These are phyloP conservation scores for Discoglossus pictus DNA, from an alignment of 2,797 vertebrate genomes.

Conservation along the genomic window DNA sequence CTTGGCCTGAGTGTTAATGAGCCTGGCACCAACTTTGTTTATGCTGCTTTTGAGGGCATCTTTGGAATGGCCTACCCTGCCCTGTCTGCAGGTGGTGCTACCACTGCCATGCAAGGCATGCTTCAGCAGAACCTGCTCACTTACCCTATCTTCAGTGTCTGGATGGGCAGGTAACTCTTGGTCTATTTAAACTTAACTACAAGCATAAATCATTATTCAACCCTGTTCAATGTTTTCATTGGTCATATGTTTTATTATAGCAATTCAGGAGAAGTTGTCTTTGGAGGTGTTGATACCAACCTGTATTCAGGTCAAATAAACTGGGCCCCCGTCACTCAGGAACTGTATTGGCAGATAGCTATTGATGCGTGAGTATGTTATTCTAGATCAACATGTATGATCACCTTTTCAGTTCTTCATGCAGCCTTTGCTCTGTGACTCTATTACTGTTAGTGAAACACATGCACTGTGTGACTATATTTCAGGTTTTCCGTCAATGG, in stretches of 20 bases:
- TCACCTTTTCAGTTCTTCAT: too few species aligned
- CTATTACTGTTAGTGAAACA: too few species aligned
- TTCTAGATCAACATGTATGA: neutral
- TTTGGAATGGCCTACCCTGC: slow-evolving; percentile 72
- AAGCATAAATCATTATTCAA: too few species aligned
- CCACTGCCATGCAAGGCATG: slow-evolving; percentile 65
- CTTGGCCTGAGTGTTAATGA: slow-evolving; percentile 73
- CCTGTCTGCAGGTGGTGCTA: slow-evolving; percentile 56
- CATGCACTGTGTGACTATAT: too few species aligned
- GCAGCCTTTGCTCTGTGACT: too few species aligned
- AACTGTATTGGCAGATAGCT: slow-evolving; percentile 74
- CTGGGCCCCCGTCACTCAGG: slow-evolving; percentile 71
- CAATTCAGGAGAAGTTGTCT: slow-evolving; percentile 63
- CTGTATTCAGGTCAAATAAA: slow-evolving; percentile 67
- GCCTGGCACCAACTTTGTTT: slow-evolving; percentile 68
- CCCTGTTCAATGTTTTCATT: too few species aligned
- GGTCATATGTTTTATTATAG: slow-evolving; percentile 10
- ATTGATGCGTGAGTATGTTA: slow-evolving; percentile 66
- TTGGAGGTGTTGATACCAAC: slow-evolving; percentile 66
- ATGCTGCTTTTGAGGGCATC: slow-evolving; percentile 73
- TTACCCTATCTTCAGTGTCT: slow-evolving; percentile 72
- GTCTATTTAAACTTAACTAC: too few species aligned
- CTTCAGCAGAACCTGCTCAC: slow-evolving; percentile 67
- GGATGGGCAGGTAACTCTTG: slow-evolving; percentile 67
- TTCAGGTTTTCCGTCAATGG: slow-evolving; percentile 65